Base-by-base conservation (phyloP, 2,888 invertebrate genomes). In the Teleogryllus oceanicus region DNA sequence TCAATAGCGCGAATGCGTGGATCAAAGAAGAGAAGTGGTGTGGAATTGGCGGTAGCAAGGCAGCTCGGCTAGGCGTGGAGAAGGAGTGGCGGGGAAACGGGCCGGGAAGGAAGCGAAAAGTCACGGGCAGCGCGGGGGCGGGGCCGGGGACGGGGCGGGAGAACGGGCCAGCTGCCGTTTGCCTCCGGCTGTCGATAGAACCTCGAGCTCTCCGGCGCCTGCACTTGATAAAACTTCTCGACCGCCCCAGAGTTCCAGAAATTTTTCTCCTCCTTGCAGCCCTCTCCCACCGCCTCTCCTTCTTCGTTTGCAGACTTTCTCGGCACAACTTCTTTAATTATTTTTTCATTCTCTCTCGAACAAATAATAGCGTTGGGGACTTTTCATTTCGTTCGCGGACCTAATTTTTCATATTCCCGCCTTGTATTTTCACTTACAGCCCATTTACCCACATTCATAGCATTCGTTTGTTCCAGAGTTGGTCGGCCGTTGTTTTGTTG, bases 221-320 rank as follows among this genome's bases (percentile, higher is more conserved):
- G n/a, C 62, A n/a, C 62, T 62, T 62, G 62, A 62, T 62, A 62
- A 62, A 62, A 62, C 62, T 62, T 62, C 62, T 62, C 62, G n/a
- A 62, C 62, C 62, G n/a, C n/a, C 62, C 5, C 62, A 1, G 62
- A 62, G 62, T 62, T 62, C 62, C 62, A 62, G 62, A 62, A 37
- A 62, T 62, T 62, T 62, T n/a, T 62, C 62, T 62, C 62, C n/a
- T 37, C 37, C 37, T 37, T 37, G 37, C 37, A 37, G 37, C 37
- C 8, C 62, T 62, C 62, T 62, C 13, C n/a, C 62, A 5, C n/a
- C n/a, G 16, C 62, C 62, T n/a, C n/a, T 62, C n/a, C 62, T 62
- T 62, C 62, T 62, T 62, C 62, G 13, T 62, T 62, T 62, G 13
- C 62, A 62, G 62, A 62, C 62, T 62, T 62, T 62, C 13, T 13